Conservation (phyloP, 1,140 invertebrate genomes). For the Diploscapter pachys region DNA sequence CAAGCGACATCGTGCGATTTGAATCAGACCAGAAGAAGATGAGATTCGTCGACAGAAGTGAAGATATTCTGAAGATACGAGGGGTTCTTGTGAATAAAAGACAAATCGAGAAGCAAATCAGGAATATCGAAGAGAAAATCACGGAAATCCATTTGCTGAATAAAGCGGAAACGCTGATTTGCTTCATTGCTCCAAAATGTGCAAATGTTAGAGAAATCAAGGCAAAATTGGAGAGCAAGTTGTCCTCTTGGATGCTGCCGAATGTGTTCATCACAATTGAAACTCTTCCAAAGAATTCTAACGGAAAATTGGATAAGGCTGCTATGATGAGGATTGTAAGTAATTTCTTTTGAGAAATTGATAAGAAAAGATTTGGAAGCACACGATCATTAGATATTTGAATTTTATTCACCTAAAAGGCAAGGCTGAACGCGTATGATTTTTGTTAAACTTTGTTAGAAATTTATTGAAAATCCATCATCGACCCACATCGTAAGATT, state of each 20-base stretch:
- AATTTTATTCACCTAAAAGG: no score
- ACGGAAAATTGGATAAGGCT: constrained; percentile 42
- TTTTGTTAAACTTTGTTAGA: no score
- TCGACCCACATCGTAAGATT: constrained; percentile 20
- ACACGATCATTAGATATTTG: no score
- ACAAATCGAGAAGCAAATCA: constrained; percentile 22
- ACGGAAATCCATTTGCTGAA: constrained; percentile 6
- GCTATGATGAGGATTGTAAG: no score
- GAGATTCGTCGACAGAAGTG: constrained; percentile 39
- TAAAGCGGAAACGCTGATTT: constrained; percentile 25
- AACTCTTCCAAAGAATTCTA: constrained; percentile 38
- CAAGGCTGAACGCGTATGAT: no score
- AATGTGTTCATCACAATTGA: constrained; percentile 27
- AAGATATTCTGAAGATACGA: constrained; percentile 40
- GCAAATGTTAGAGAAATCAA: background rate
- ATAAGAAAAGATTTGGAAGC: no score
- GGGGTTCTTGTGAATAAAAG: constrained; percentile 31
- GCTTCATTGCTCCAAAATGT: constrained; percentile 15
- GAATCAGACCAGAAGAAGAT: constrained; percentile 1
- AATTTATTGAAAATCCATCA: constrained; percentile 21
- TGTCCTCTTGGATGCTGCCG: constrained; percentile 18
- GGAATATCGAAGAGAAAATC: background rate
- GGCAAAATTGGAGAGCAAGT: background rate
- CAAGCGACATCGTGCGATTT: constrained; percentile 22
- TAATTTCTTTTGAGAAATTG: no score